These are phyloP conservation scores for Chlorocebus sabaeus DNA, from an alignment of 2,113 vertebrate genomes.

Conservation along the genomic window DNA sequence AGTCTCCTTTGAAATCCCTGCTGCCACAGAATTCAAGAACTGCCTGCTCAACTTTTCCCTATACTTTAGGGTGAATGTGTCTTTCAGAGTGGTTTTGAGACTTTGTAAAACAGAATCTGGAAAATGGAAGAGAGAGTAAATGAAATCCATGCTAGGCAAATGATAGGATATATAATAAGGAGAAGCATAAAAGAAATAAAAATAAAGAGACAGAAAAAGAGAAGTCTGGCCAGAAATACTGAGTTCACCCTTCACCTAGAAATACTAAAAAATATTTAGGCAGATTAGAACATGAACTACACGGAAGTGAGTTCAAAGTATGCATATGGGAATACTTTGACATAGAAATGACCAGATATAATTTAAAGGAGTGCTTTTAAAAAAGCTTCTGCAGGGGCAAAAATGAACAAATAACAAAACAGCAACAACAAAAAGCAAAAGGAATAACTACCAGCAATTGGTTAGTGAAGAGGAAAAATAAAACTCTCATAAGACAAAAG, in stretches of 20 bases:
- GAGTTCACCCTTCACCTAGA: neutral
- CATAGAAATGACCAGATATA: neutral
- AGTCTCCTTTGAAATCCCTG: neutral
- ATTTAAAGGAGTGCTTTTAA: neutral
- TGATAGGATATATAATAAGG: neutral
- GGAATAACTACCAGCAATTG: neutral
- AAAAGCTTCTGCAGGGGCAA: neutral
- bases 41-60: neutral
- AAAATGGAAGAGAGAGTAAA: neutral
- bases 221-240: neutral
- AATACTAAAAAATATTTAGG: neutral
- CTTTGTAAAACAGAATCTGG: neutral
- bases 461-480: neutral
- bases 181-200: neutral
- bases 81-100: neutral
- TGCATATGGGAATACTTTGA: neutral
- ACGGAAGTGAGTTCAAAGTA: neutral
- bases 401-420: neutral
- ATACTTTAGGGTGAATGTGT: neutral
- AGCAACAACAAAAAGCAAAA: neutral
- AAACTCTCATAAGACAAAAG: neutral
- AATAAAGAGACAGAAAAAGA: neutral
- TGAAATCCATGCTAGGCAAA: neutral
- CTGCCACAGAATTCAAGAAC: neutral
- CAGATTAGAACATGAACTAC: neutral